A percentile compares a stretch with the other conserved stretches of the same genome.
Evolutionary conservation across 64 coral and sea anemone species (phyloP).

Genomic region (Trachythela sp.): DNA sequence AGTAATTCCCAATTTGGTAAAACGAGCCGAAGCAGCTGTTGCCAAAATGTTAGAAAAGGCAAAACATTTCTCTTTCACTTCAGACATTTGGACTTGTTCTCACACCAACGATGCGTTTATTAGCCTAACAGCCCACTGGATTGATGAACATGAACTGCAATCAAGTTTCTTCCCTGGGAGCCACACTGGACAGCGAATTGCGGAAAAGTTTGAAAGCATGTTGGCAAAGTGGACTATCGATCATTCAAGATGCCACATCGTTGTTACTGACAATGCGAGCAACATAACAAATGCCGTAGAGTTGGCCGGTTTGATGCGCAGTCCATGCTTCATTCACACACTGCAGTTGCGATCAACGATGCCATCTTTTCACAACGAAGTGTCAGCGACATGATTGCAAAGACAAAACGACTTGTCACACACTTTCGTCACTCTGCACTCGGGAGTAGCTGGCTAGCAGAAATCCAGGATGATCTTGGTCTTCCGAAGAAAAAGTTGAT

Average conservation of each 20-base stretch:
- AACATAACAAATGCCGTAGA: not conserved
- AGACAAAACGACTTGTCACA: not conserved
- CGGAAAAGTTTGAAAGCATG: not conserved
- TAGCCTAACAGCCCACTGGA: no score
- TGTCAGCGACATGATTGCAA: not conserved
- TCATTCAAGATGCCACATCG: not conserved
- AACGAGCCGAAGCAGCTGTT: no score
- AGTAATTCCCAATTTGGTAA: no score
- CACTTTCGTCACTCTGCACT: not conserved
- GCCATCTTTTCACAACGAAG: not conserved
- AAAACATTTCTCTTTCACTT: no score
- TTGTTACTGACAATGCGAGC: not conserved
- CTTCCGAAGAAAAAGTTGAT: conserved; percentile 9
- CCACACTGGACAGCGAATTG: not conserved
- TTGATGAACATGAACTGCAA: no score
- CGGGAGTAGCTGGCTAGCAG: not conserved
- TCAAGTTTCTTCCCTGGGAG: not conserved
- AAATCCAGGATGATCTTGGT: not conserved
- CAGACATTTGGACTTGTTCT: no score
- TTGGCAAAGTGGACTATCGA: not conserved
- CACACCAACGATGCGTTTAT: no score
- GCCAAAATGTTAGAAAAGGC: no score
- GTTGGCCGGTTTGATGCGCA: not conserved
- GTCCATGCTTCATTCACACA: not conserved
- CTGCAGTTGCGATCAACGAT: not conserved